phyloP scores from a whole-genome alignment of 2,797 vertebrate genomes.

The Aulostomus chinensis region DNA sequence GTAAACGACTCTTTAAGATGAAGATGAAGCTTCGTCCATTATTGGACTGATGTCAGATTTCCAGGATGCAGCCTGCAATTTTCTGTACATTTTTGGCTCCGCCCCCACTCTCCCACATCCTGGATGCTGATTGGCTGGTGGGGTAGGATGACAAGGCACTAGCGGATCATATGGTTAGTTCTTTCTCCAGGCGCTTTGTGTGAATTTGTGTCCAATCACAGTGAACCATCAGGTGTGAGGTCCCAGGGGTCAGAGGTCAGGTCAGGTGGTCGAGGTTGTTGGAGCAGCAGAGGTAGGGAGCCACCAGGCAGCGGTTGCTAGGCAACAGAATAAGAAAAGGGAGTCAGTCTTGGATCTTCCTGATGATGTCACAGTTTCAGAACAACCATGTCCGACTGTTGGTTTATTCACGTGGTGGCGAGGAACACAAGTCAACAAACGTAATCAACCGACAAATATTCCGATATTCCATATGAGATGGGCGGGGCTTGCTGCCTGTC shows the following conservation, averaged over 20 bases:
- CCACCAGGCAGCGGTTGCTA: constrained; percentile 53
- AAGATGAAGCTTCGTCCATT: too few species aligned
- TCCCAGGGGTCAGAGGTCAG: constrained; percentile 11
- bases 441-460: too few species aligned
- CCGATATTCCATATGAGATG: too few species aligned
- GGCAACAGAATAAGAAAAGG: background rate
- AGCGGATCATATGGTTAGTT: constrained; percentile 19
- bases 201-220: too few species aligned
- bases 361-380: background rate
- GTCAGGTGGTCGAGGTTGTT: constrained; percentile 8
- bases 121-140: constrained; percentile 10
- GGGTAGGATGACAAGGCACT: constrained; percentile 54
- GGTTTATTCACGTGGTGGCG: too few species aligned
- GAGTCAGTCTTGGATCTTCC: background rate
- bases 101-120: background rate
- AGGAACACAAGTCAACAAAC: too few species aligned
- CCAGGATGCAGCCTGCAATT: background rate
- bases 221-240: too few species aligned
- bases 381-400: background rate
- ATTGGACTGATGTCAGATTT: too few species aligned
- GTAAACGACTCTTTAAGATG: too few species aligned
- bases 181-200: too few species aligned
- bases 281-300: constrained; percentile 63
- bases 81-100: background rate
- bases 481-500: too few species aligned